Evolutionary conservation across 2,797 vertebrate genomes (phyloP).

Genomic region (Siniperca obscura): DNA sequence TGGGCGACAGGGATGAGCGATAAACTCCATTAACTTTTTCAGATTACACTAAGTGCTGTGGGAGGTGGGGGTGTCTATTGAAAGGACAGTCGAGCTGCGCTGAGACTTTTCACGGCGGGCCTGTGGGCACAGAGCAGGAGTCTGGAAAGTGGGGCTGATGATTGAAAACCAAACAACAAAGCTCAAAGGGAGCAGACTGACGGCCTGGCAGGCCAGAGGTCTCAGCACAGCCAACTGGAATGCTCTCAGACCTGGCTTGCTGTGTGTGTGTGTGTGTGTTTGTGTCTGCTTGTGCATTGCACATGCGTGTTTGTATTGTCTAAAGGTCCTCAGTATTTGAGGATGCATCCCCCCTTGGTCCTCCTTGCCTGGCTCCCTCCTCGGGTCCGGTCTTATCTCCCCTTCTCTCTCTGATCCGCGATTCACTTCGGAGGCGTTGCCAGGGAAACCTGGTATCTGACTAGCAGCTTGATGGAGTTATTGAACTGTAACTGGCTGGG

Average conservation of each 20-base stretch:
- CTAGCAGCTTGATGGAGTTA: slow-evolving; percentile 96
- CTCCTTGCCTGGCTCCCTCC: slow-evolving; percentile 46
- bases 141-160: slow-evolving; percentile 43
- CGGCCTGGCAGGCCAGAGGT: slow-evolving; percentile 42
- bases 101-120: slow-evolving; percentile 50
- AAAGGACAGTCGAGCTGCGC: slow-evolving; percentile 43
- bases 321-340: slow-evolving; percentile 51
- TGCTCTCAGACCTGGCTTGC: slow-evolving; percentile 1
- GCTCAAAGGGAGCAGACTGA: slow-evolving; percentile 50
- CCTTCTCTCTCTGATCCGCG: slow-evolving; percentile 87
- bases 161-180: slow-evolving; percentile 70
- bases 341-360: slow-evolving; percentile 36
- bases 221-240: slow-evolving; percentile 49
- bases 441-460: slow-evolving; percentile 95
- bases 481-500: slow-evolving; percentile 97
- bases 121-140: slow-evolving; percentile 43
- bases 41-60: slow-evolving; percentile 63
- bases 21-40: slow-evolving; percentile 72
- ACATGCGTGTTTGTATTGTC: slow-evolving; percentile 23
- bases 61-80: slow-evolving; percentile 39
- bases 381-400: slow-evolving; percentile 63
- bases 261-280: background rate
- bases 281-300: background rate
- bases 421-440: slow-evolving; percentile 90
- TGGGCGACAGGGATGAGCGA: slow-evolving; percentile 52